Conservation (phyloP, 30 jellyfish, hydroid and myxozoan species). For the Aurelia aurita complex sp. Pacific region DNA sequence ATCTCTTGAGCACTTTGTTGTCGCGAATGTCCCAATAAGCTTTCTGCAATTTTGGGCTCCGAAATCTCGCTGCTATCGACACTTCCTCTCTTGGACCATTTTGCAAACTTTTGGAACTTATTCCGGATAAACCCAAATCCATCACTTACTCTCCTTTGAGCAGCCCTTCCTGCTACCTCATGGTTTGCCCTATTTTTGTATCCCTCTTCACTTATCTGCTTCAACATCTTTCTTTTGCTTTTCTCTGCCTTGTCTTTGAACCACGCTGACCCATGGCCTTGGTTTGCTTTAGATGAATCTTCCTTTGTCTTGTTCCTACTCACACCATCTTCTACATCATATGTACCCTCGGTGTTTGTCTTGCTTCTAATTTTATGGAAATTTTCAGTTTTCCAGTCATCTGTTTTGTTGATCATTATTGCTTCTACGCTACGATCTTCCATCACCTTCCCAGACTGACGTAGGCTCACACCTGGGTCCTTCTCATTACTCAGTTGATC, state of each 20-base stretch:
- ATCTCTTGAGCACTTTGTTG: not conserved
- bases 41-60: not conserved
- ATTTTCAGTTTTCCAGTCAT: slow-evolving; percentile 64
- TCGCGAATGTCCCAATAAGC: no score
- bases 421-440: slow-evolving; percentile 28
- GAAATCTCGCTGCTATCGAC: not conserved
- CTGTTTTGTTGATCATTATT: slow-evolving; percentile 46
- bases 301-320: not conserved
- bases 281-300: slow-evolving; percentile 23
- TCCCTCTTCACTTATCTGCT: not conserved
- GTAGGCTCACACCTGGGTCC: not conserved
- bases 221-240: not conserved
- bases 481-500: slow-evolving; percentile 2
- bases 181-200: not conserved
- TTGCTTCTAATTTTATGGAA: slow-evolving; percentile 12
- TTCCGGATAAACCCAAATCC: slow-evolving; percentile 27
- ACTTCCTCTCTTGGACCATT: slow-evolving; percentile 45
- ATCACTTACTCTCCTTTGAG: not conserved
- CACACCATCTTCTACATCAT: not conserved
- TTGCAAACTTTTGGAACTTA: slow-evolving; percentile 32
- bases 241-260: slow-evolving; percentile 11
- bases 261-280: slow-evolving; percentile 21
- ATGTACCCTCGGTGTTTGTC: not conserved
- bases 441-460: not conserved
- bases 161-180: not conserved